Base-by-base conservation (phyloP, 1,140 invertebrate species). In the Carposina sasakii region DNA sequence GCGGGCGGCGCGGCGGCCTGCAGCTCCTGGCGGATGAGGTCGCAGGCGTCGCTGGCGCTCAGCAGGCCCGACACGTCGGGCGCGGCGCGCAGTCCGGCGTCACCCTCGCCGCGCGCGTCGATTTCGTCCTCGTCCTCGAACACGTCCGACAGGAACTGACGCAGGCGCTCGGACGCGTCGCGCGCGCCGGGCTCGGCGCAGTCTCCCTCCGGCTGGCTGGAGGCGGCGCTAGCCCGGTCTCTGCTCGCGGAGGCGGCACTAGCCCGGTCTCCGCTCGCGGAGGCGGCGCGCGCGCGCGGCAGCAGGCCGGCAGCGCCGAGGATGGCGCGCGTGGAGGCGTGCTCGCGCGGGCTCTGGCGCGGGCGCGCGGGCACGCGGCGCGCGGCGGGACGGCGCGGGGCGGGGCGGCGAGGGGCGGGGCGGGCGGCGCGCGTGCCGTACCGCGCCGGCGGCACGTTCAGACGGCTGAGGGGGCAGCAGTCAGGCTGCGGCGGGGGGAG, bases 321-420 rank as follows among this genome's bases (percentile, higher is more conserved):
- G 46, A 95, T 93, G 0, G 93, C 94, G 24, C 94, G 71, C 0
- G 94, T 95, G 0, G 93, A 94, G 0, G 93, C 93, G 64, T 95
- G 94, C 70, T 94, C 94, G 21, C 94, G 81, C 0, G 94, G 94
- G 2, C 93, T 94, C 63, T 95, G 94, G n/a, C 93, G 81, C 0
- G 93, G 91, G 50, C 90, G 91, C 39, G 68, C 87, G 52, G 66
- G 41, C 1, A 81, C 15, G n/a, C n/a, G n/a, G n/a, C n/a, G n/a
- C 0, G 64, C 69, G 0, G 66, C 67, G 2, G 77, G 76, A 6
- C 77, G 60, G 49, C 76, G 76, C n/a, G n/a, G n/a, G n/a, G n/a
- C n/a, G n/a, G n/a, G n/a, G 39, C 68, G 55, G 12, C 76, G 71
- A 24, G 60, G 72, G 45, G 76, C 70, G 21, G 78, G 83, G 40